phyloP scores from a whole-genome alignment of 2,113 vertebrate species.

The Gasterosteus nipponicus region DNA sequence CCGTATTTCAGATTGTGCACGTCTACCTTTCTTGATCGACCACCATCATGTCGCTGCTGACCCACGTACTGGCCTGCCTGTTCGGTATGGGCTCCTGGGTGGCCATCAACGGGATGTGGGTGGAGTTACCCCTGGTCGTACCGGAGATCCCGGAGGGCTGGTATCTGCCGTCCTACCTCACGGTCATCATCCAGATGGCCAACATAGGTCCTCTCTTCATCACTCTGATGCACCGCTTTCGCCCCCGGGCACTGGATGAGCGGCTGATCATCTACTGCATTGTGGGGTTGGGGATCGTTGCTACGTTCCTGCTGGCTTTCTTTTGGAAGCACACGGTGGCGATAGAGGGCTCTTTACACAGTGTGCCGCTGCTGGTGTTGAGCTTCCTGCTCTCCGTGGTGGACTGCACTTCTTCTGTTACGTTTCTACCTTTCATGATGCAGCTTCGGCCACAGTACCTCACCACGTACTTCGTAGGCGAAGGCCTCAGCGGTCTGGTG shows the following conservation, averaged over 20 bases:
- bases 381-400: constrained; percentile 86
- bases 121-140: constrained; percentile 86
- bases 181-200: constrained; percentile 86
- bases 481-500: constrained; percentile 86
- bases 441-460: constrained; percentile 81
- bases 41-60: constrained; percentile 78
- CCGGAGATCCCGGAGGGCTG: constrained; percentile 79
- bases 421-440: constrained; percentile 89
- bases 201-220: constrained; percentile 85
- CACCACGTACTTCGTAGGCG: constrained; percentile 84
- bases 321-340: constrained; percentile 78
- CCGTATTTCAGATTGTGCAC: constrained; percentile 63
- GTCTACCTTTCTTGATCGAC: constrained; percentile 22
- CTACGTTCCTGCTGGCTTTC: constrained; percentile 84
- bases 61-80: constrained; percentile 82
- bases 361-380: constrained; percentile 81
- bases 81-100: constrained; percentile 89
- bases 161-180: constrained; percentile 87
- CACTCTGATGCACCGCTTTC: constrained; percentile 83
- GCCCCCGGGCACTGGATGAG: constrained; percentile 77
- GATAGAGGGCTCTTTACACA: constrained; percentile 65
- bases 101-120: constrained; percentile 89
- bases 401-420: constrained; percentile 90
- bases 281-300: constrained; percentile 75
- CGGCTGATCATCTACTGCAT: constrained; percentile 80